Evolutionary conservation across 2,113 vertebrate genomes (phyloP).

Genomic region (Amphiprion percula): DNA sequence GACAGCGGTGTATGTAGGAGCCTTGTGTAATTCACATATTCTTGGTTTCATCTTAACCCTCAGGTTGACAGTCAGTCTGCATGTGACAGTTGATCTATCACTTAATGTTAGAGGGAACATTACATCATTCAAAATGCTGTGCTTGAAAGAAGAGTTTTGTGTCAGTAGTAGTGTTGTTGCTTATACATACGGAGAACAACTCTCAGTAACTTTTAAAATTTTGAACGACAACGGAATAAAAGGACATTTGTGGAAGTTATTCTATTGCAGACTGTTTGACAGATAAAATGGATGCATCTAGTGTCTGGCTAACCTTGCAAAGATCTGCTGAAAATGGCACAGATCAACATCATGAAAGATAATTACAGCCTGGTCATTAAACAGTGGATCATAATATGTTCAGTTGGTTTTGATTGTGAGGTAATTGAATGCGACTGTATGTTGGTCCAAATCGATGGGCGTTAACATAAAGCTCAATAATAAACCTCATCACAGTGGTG

Average conservation of each 20-base stretch:
- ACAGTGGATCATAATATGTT: too few relatives aligned
- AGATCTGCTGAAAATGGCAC: neutral
- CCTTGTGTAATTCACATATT: constrained; percentile 37
- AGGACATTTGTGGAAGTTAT: neutral
- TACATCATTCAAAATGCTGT: neutral
- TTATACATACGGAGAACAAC: neutral
- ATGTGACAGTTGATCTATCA: constrained; percentile 23
- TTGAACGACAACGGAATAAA: neutral
- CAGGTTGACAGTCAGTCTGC: constrained; percentile 14
- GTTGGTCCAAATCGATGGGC: neutral
- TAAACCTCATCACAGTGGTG: too few relatives aligned
- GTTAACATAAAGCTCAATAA: too few relatives aligned
- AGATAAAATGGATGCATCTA: neutral
- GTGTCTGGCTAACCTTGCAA: neutral
- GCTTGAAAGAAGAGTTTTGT: neutral
- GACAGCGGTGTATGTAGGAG: constrained; percentile 10
- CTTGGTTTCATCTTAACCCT: constrained; percentile 38
- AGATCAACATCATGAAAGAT: neutral
- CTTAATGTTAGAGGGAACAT: neutral
- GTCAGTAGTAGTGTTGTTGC: neutral
- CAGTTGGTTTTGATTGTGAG: too few relatives aligned
- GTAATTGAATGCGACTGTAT: neutral
- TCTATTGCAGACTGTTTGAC: neutral
- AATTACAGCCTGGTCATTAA: neutral
- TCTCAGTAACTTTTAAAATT: neutral